These are phyloP conservation scores for Chionomys nivalis DNA, from an alignment of 2,113 vertebrate genomes.

Conservation along the genomic window DNA sequence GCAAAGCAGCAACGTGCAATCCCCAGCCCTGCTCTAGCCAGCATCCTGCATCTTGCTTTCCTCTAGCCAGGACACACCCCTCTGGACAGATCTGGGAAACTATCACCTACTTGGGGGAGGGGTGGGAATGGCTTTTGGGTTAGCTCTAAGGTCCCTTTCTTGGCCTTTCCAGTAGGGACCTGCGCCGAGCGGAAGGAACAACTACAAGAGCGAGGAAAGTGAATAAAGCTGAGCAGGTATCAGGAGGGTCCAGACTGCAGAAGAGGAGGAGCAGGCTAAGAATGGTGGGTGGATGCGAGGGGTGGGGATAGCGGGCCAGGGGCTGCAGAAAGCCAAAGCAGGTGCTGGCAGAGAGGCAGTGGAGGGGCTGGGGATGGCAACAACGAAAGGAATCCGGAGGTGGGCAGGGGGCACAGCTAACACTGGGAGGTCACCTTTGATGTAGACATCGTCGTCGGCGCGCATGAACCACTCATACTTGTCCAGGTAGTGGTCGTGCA, in stretches of 20 bases:
- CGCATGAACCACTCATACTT: constrained; percentile 92
- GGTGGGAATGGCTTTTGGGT: not conserved
- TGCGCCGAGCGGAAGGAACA: not conserved
- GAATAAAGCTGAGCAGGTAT: not conserved
- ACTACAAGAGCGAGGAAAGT: not conserved
- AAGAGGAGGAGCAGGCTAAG: not conserved
- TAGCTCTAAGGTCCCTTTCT: not conserved
- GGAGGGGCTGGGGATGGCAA: not conserved
- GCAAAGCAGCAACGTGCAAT: not conserved
- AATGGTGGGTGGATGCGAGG: not conserved
- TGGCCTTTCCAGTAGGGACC: not conserved
- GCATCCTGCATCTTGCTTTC: not conserved
- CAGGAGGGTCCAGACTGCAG: not conserved
- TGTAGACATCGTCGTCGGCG: constrained; percentile 90
- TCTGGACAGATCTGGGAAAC: not conserved
- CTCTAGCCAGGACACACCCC: constrained; percentile 68
- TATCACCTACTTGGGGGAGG: not conserved
- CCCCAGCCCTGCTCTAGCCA: not conserved
- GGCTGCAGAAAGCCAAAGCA: not conserved
- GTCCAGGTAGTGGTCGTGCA: constrained; percentile 92
- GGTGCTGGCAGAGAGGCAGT: not conserved
- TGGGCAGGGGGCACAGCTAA: not conserved
- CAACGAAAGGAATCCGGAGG: not conserved
- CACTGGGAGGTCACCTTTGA: constrained; percentile 91
- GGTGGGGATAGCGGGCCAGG: not conserved